Percentiles rank a stretch among this genome's conserved stretches.
phyloP scores from a whole-genome alignment of 2,797 vertebrate species.

The Xenopus petersii region DNA sequence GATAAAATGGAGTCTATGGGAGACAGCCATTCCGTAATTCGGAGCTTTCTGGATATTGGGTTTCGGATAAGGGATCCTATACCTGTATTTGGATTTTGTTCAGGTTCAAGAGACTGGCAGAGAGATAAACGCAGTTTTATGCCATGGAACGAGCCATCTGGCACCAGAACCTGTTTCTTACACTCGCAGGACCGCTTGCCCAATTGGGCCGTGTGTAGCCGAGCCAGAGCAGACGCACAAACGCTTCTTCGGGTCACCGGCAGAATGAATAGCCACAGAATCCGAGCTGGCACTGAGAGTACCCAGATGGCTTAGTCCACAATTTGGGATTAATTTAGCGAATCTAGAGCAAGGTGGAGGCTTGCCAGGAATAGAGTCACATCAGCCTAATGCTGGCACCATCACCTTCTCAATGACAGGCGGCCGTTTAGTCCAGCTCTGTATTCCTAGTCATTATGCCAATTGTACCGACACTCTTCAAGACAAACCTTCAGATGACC shows the following conservation, averaged over 20 bases:
- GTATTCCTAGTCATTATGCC: neutral
- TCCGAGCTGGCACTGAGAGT: conserved; percentile 5
- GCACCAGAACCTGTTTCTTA: conserved; percentile 10
- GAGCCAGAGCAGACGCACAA: conserved; percentile 27
- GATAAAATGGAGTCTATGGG: too few relatives aligned
- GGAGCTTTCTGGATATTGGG: too few relatives aligned
- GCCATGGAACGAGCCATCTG: conserved; percentile 20
- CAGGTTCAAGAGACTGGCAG: conserved; percentile 16
- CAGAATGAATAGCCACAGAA: conserved; percentile 10
- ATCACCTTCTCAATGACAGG: neutral
- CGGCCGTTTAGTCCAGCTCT: neutral
- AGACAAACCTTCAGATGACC: neutral
- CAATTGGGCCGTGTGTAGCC: conserved; percentile 14
- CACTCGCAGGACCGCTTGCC: conserved; percentile 12
- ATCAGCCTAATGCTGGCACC: neutral
- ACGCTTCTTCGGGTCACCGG: conserved; percentile 22
- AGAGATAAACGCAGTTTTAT: conserved; percentile 32
- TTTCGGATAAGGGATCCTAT: too few relatives aligned
- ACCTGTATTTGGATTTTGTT: neutral
- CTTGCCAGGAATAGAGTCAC: conserved; percentile 7
- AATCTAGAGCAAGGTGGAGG: neutral
- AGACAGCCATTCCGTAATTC: too few relatives aligned
- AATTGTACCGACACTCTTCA: neutral
- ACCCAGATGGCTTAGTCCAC: conserved; percentile 22
- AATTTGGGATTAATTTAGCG: conserved; percentile 16